Base-by-base conservation (phyloP, 2,888 invertebrate genomes). In the Pterostichus madidus region DNA sequence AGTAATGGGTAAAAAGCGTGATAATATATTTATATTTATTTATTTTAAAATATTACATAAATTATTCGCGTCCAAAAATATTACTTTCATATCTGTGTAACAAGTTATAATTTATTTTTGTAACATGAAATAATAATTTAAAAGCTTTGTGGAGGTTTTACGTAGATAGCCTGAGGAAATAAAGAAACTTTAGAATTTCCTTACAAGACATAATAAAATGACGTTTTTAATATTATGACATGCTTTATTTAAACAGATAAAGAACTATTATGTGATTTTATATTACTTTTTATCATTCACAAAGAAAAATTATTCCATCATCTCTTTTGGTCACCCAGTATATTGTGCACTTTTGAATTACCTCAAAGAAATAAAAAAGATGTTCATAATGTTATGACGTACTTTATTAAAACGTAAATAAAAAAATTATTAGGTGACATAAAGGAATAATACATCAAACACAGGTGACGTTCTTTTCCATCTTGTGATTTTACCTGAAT, bases 361-460 rank as follows among this genome's bases (percentile, higher is more conserved):
- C 49, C 49, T 49, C 8, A 49, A 49, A 49, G 13, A 13, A 49
- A 10, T 11, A n/a, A 49, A 49, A 49, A 49, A 49, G 11, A 49
- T 49, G 4, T n/a, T 49, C 49, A 17, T 56, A 56, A 56, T 56
- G 56, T 15, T 56, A 56, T 56, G 56, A 56, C 56, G 56, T 56
- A 5, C 56, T 56, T 17, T 56, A 56, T 17, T 49, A 49, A 49
- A 49, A 49, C 49, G 49, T 49, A 56, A 56, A 56, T 17, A 52
- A 17, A 56, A 56, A 56, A 56, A 56, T 56, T 15, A 56, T 56
- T 17, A 56, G 17, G 56, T 56, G 56, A 56, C 17, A 17, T 8
- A 6, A 13, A 56, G 17, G 17, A 56, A 56, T 56, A 56, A 56
- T 56, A 56, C 56, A 56, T 56, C 56, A 56, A 15, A 17, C 8